Evolutionary conservation across 2,888 invertebrate genomes (phyloP).

Genomic region (Adela reaumurella): DNA sequence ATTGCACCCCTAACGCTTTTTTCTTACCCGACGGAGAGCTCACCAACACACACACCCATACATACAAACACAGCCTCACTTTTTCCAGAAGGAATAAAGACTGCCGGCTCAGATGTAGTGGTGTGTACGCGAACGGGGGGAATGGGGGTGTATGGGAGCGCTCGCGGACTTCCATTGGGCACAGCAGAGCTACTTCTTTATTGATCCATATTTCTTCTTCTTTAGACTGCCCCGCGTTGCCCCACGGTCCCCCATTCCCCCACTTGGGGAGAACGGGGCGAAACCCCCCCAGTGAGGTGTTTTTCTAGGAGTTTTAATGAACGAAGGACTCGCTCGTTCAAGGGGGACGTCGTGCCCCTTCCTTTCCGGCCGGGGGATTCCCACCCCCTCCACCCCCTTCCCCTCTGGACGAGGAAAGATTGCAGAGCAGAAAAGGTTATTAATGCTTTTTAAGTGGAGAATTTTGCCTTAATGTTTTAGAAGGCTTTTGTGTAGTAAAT

Average conservation of each 20-base stretch:
- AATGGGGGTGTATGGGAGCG: slow-evolving; percentile 32
- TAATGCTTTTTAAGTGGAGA: slow-evolving; percentile 49
- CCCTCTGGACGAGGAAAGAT: slow-evolving; percentile 17
- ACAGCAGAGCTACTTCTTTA: slow-evolving; percentile 53
- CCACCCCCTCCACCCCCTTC: neutral
- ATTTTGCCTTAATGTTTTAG: slow-evolving; percentile 36
- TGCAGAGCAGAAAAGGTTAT: slow-evolving; percentile 25
- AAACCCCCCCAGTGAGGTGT: slow-evolving; percentile 25
- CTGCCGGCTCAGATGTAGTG: slow-evolving; percentile 11
- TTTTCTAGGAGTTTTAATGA: slow-evolving; percentile 55
- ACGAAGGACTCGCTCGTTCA: slow-evolving; percentile 31
- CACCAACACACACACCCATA: neutral
- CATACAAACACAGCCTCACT: neutral
- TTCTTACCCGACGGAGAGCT: neutral
- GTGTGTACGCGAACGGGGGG: slow-evolving; percentile 17
- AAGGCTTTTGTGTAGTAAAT: neutral
- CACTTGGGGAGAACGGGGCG: slow-evolving; percentile 9
- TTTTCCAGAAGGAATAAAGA: slow-evolving; percentile 1
- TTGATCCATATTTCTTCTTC: slow-evolving; percentile 59
- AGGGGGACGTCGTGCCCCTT: slow-evolving; percentile 17
- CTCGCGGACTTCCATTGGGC: slow-evolving; percentile 51
- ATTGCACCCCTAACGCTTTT: neutral
- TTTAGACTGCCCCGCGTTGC: slow-evolving; percentile 37
- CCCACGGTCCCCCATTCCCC: slow-evolving; percentile 17
- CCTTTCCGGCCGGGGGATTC: neutral